Conservation (phyloP, 2,888 invertebrate genomes). For the Petrophora chlorosata region DNA sequence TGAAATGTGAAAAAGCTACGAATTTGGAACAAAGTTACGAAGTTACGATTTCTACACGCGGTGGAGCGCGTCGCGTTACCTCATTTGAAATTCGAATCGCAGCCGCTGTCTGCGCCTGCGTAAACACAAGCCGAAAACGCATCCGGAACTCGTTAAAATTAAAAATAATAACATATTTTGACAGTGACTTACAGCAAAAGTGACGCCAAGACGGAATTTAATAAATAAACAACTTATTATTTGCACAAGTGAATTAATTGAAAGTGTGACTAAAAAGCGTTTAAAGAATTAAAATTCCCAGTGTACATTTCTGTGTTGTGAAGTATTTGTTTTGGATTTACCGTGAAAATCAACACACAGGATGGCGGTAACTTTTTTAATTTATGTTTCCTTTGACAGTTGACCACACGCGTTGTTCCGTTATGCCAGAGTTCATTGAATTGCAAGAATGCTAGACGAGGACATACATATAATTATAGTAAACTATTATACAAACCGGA, state of each 20-base stretch:
- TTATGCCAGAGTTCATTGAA: too few relatives aligned
- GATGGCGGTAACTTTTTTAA: conserved; percentile 17
- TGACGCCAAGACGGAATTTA: conserved; percentile 2
- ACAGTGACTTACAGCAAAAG: background rate
- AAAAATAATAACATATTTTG: conserved; percentile 1
- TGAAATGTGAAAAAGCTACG: background rate
- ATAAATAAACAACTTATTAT: background rate
- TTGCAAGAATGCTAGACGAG: too few relatives aligned
- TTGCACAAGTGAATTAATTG: conserved; percentile 2
- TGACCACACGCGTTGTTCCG: background rate
- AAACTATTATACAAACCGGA: too few relatives aligned
- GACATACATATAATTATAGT: too few relatives aligned
- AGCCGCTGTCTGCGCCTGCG: conserved; percentile 4
- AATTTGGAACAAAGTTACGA: background rate
- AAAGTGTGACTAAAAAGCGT: background rate
- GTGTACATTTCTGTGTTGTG: background rate
- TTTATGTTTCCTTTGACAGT: too few relatives aligned
- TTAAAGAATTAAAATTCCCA: background rate
- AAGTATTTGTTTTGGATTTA: conserved; percentile 10
- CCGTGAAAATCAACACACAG: conserved; percentile 7
- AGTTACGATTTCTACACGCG: background rate
- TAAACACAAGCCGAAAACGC: background rate
- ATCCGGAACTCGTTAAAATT: background rate
- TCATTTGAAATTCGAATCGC: conserved; percentile 22
- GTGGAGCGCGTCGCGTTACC: conserved; percentile 7